Conservation (phyloP, 2,113 vertebrate genomes). For the Tricholaema leucomelas region DNA sequence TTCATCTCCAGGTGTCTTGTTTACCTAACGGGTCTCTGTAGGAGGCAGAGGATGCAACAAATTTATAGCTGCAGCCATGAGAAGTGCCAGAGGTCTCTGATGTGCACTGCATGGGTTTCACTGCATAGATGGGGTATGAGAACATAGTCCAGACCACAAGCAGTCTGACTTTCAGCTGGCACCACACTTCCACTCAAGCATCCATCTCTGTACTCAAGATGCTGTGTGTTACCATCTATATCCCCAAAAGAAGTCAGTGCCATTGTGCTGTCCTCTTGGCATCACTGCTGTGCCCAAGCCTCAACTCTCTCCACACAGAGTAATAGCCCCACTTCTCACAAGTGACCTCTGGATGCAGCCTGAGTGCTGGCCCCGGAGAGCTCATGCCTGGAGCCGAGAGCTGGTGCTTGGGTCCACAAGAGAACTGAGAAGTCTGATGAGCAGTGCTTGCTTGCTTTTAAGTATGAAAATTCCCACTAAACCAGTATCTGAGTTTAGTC, state of each 20-base stretch:
- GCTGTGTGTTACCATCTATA: background rate
- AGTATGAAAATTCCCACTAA: background rate
- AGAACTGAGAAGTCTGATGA: background rate
- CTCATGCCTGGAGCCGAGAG: background rate
- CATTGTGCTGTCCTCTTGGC: background rate
- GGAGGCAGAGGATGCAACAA: background rate
- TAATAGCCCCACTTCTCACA: background rate
- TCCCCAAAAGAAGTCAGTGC: background rate
- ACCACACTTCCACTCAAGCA: background rate
- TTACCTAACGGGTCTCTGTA: background rate
- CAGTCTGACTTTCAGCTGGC: background rate
- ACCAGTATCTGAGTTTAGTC: background rate
- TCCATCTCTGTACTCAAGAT: background rate
- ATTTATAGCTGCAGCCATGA: background rate
- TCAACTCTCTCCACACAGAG: background rate
- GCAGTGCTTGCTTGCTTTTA: background rate
- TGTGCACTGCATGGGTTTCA: background rate
- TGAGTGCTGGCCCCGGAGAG: background rate
- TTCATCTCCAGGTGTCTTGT: background rate
- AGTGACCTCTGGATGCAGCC: background rate
- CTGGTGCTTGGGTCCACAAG: background rate
- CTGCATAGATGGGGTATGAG: rapidly evolving
- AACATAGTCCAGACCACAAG: background rate
- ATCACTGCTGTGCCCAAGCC: background rate
- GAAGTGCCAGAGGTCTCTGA: background rate